These are phyloP conservation scores for Hetaerina americana DNA, from an alignment of 1,140 invertebrate species.

Conservation along the genomic window DNA sequence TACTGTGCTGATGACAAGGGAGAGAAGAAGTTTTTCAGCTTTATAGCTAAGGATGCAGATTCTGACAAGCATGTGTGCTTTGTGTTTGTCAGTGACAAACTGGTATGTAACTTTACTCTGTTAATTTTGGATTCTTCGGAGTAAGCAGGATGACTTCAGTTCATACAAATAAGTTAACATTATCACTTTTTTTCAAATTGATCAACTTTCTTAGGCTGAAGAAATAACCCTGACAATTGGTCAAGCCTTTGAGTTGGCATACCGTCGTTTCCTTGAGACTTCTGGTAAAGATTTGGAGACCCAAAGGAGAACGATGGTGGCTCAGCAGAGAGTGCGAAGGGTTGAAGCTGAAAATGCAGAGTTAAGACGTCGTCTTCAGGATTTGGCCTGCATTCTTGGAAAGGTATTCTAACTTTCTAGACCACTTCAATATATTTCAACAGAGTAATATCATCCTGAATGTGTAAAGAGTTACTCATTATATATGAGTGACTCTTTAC, in stretches of 20 bases:
- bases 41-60: slow-evolving; percentile 83
- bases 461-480: too few relatives aligned
- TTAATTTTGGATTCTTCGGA: background rate
- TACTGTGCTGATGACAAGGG: slow-evolving; percentile 97
- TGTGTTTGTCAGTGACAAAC: slow-evolving; percentile 91
- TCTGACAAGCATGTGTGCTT: slow-evolving; percentile 83
- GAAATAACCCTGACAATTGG: slow-evolving; percentile 95
- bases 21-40: slow-evolving; percentile 92
- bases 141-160: too few relatives aligned
- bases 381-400: slow-evolving; percentile 27
- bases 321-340: slow-evolving; percentile 58
- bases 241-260: slow-evolving; percentile 95
- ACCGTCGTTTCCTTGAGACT: slow-evolving; percentile 64
- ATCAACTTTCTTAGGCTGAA: slow-evolving; percentile 46
- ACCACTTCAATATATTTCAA: too few relatives aligned
- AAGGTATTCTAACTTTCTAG: background rate
- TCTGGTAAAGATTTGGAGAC: slow-evolving; percentile 60
- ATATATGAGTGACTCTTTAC: too few relatives aligned
- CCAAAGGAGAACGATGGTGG: slow-evolving; percentile 50
- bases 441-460: too few relatives aligned
- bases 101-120: slow-evolving; percentile 35
- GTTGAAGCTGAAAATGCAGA: slow-evolving; percentile 56
- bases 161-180: too few relatives aligned
- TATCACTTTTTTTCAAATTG: background rate
- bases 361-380: slow-evolving; percentile 49